Base-by-base conservation (phyloP, 2,888 invertebrate genomes). In the Scaptomyza caliginosa region DNA sequence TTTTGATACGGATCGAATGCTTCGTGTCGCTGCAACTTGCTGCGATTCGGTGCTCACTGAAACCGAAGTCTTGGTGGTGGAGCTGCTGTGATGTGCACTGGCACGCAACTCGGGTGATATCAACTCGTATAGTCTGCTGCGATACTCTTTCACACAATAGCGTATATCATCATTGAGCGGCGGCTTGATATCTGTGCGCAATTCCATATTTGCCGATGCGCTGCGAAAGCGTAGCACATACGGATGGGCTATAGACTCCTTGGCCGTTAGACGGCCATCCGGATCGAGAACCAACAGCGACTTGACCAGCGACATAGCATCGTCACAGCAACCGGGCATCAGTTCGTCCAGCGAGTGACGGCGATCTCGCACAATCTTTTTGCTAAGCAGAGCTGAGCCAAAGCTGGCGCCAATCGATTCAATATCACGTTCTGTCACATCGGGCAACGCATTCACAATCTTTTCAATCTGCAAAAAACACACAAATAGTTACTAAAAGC, bases 101-200 rank as follows among this genome's bases (percentile, higher is more conserved):
- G 32, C 4, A 0, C 66, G 50, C 45, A 74, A 4, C 1, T 85
- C 79, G n/a, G 49, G 45, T 2, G 56, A 16, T 21, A 96, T 95
- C 90, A 95, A 94, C 91, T 97, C 96, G 92, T 99, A 99, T 10
- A 99, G 92, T 88, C 96, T 97, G 88, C 95, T 95, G 80, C 98
- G 93, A 91, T 98, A 98, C 84, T 97, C 96, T 51, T 96, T 96
- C 0, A 99, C 96, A 0, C 96, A 95, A 69, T 99, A 93, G 89
- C 98, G 97, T 46, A 97, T 94, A 90, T 98, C 96, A 89, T 99
- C 99, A 69, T 96, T 94, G 28, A 98, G 92, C 0, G 97, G 96
- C 0, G 97, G 96, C 1, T 95, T 93, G 1, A 98, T 96, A 77
- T 96, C 96, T 8, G 74, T 43, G 28, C 78, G 85, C 7, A 91